A percentile compares a stretch with the other conserved stretches of the same genome.
Evolutionary conservation across 2,113 vertebrate genomes (phyloP).

Genomic region (Stigmatopora argus): DNA sequence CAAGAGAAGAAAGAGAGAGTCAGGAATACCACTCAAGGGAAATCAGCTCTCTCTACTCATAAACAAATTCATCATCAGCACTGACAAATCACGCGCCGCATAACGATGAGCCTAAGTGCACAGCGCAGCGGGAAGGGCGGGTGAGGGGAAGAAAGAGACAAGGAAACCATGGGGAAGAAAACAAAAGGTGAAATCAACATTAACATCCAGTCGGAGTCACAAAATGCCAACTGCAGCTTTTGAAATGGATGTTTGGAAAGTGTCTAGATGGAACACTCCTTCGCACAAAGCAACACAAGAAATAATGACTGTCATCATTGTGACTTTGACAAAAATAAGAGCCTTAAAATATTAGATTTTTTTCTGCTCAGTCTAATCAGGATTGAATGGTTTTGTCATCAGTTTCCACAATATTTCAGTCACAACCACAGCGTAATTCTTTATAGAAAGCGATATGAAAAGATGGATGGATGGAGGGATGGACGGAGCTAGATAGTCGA

Average conservation of each 20-base stretch:
- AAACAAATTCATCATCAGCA: slow-evolving; percentile 77
- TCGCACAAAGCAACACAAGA: neutral
- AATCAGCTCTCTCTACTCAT: slow-evolving; percentile 74
- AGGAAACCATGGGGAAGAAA: slow-evolving; percentile 22
- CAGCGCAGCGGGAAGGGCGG: slow-evolving; percentile 33
- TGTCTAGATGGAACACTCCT: neutral
- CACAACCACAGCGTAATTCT: neutral
- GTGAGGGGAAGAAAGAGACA: slow-evolving; percentile 22
- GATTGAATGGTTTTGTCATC: neutral
- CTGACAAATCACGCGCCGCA: slow-evolving; percentile 70
- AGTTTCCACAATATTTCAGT: neutral
- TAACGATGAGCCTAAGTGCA: slow-evolving; percentile 72
- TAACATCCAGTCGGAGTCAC: slow-evolving; percentile 5
- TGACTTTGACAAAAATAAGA: neutral
- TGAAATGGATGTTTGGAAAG: neutral
- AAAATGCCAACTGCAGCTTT: neutral
- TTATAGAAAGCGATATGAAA: neutral
- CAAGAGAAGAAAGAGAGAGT: slow-evolving; percentile 33
- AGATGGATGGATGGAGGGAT: neutral
- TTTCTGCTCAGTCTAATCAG: neutral
- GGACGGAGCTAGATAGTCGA: neutral
- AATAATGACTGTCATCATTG: too few relatives aligned
- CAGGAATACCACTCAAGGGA: slow-evolving; percentile 70
- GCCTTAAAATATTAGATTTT: neutral
- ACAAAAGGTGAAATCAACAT: slow-evolving; percentile 16